Evolutionary conservation across 2,888 invertebrate species (phyloP).

Genomic region (Dendrolimus pini): DNA sequence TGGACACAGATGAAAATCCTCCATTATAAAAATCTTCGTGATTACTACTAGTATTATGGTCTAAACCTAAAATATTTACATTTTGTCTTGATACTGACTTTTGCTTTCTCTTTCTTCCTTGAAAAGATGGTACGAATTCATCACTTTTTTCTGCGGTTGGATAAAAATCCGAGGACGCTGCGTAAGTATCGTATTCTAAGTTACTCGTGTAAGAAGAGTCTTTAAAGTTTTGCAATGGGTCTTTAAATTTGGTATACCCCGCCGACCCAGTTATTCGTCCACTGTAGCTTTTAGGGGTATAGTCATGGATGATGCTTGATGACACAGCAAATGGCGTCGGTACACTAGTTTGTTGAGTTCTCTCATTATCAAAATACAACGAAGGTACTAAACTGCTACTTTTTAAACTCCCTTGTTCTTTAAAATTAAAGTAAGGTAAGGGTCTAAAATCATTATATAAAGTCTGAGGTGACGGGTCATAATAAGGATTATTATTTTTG

Average conservation of each 20-base stretch:
- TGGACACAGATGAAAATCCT: conserved; percentile 25
- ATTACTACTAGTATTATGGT: conserved; percentile 51
- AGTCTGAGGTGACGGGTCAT: conserved; percentile 26
- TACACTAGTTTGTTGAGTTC: conserved; percentile 34
- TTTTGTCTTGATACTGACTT: conserved; percentile 66
- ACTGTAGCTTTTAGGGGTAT: conserved; percentile 43
- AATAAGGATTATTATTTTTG: conserved; percentile 25
- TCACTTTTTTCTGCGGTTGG: conserved; percentile 38
- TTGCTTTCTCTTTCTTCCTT: conserved; percentile 43
- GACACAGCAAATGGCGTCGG: conserved; percentile 54
- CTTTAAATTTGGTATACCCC: conserved; percentile 41
- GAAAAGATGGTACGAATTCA: conserved; percentile 23
- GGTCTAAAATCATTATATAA: conserved; percentile 42
- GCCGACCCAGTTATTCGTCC: conserved; percentile 21
- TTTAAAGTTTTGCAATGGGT: conserved; percentile 45
- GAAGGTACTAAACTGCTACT: conserved; percentile 30
- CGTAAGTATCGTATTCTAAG: conserved; percentile 52
- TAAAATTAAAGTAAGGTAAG: conserved; percentile 41
- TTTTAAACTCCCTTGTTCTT: conserved; percentile 39
- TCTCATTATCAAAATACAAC: conserved; percentile 31
- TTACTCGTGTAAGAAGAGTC: conserved; percentile 44
- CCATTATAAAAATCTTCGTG: conserved; percentile 34
- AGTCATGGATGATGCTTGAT: conserved; percentile 56
- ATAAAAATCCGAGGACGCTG: conserved; percentile 50
- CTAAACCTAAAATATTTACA: conserved; percentile 57